These are phyloP conservation scores for Lordiphosa clarofinis DNA, from an alignment of 1,140 invertebrate genomes.

Conservation along the genomic window DNA sequence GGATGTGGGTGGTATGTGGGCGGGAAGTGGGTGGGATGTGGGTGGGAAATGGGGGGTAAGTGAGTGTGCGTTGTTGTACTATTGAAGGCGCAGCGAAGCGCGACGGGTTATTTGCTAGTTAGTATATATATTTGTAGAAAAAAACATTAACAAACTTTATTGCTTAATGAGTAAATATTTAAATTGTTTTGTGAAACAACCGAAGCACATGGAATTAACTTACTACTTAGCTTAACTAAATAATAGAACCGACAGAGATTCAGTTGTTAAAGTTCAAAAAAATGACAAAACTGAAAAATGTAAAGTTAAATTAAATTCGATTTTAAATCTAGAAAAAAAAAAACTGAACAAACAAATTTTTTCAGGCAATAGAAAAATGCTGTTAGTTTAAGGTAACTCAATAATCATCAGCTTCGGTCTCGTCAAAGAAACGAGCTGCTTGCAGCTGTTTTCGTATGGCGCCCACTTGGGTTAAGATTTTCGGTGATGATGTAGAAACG, in stretches of 20 bases:
- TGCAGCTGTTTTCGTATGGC: slow-evolving; percentile 74
- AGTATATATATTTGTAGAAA: slow-evolving; percentile 36
- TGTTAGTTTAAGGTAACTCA: slow-evolving; percentile 27
- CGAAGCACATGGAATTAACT: slow-evolving; percentile 58
- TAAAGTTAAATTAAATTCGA: slow-evolving; percentile 32
- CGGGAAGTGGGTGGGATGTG: too few relatives aligned
- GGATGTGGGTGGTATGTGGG: too few relatives aligned
- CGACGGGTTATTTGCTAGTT: too few relatives aligned
- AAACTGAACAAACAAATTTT: slow-evolving; percentile 23
- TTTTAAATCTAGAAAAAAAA: slow-evolving; percentile 3
- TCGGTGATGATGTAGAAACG: slow-evolving; percentile 57
- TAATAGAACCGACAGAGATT: slow-evolving; percentile 18
- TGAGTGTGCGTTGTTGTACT: too few relatives aligned
- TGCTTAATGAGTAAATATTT: slow-evolving; percentile 36
- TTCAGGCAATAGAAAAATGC: slow-evolving; percentile 18
- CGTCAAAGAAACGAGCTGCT: slow-evolving; percentile 62
- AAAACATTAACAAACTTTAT: slow-evolving; percentile 64
- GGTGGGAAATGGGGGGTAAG: too few relatives aligned
- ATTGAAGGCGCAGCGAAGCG: too few relatives aligned
- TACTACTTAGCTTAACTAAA: slow-evolving; percentile 6
- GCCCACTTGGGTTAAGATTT: slow-evolving; percentile 72
- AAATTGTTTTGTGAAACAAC: slow-evolving; percentile 40
- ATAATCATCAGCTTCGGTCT: slow-evolving; percentile 47
- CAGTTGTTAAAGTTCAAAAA: slow-evolving; percentile 6
- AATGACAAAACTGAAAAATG: slow-evolving; percentile 6